Conservation (phyloP, 2,113 vertebrate genomes). For the Oreotrochilus melanogaster region DNA sequence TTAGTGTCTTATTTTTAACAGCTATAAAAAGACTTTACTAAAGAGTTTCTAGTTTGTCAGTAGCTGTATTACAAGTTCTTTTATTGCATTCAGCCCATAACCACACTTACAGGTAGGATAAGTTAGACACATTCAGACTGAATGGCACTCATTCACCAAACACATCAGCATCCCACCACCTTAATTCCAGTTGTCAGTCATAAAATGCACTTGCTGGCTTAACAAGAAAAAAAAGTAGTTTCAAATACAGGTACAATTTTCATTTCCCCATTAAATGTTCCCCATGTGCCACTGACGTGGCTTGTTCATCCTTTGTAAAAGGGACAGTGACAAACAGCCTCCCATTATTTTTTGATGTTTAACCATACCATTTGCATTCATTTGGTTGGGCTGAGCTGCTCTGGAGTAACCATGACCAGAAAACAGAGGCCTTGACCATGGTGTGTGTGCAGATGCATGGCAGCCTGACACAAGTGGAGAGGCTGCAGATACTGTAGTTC, state of each 20-base stretch:
- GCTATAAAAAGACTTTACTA: conserved; percentile 23
- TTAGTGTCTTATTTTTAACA: conserved; percentile 24
- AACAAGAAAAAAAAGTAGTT: neutral
- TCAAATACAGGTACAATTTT: neutral
- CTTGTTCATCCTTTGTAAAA: neutral
- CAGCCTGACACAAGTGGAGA: rapidly evolving
- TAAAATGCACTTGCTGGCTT: neutral
- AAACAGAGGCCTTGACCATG: rapidly evolving
- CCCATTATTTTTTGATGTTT: neutral
- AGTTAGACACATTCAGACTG: neutral
- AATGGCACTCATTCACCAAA: neutral
- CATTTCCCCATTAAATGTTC: neutral
- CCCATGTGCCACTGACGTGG: neutral
- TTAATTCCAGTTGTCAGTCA: neutral
- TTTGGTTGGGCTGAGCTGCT: neutral
- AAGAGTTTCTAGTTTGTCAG: neutral
- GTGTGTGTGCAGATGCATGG: neutral
- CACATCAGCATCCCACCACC: neutral
- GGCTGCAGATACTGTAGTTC: neutral
- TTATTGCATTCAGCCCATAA: neutral
- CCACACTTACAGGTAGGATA: neutral
- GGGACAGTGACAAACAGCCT: neutral
- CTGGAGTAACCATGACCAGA: neutral
- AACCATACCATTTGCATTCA: rapidly evolving
- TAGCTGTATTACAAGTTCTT: neutral